Base-by-base conservation (phyloP, 2,113 vertebrate genomes). In the Poecilia latipinna region DNA sequence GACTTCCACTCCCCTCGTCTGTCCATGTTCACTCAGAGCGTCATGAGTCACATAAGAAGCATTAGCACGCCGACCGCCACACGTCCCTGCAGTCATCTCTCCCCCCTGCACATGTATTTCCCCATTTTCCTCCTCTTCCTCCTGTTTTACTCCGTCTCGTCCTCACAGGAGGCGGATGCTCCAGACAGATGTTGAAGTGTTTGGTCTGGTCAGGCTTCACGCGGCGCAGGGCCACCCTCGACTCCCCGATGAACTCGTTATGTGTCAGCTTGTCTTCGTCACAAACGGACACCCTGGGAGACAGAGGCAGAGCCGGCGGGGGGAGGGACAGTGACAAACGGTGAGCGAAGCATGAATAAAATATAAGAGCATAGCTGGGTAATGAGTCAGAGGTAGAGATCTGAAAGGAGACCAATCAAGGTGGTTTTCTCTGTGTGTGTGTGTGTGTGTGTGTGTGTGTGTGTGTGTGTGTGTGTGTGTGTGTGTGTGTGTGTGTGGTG, bases 161-260 rank as follows among this genome's bases (percentile, higher is more conserved):
- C 28, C 92, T 80, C 84, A 96, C 95, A 91, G 96, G 96, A 78
- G 94, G 95, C 48, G 95, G 96, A 69, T 94, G 94, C 86, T 97
- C 96, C 77, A 97, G 93, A 84, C 96, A 96, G 86, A 97, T 94
- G 87, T 97, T 96, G 83, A 96, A 97, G 86, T 96, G 96, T 89
- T 96, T 96, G 88, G 94, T 95, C 93, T 96, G 95, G 83, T 95
- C 94, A n/a, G 95, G 95, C 89, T 96, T 96, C 85, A 97, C 93
- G 33, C 96, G 94, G 37, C 96, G 95, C 54, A 97, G 94, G 26
- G 96, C 96, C 66, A 97, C 94, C 3, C 96, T 92, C 7, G 94
- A 96, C 93, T 97, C 96, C 60, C 96, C 96, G 1, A 97, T 97
- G 93, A 97, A 97, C 90, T 97, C 96, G 12, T 97, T 97, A 93